Evolutionary conservation across 2,888 invertebrate species (phyloP).

Genomic region (Chromoteleia sp.): DNA sequence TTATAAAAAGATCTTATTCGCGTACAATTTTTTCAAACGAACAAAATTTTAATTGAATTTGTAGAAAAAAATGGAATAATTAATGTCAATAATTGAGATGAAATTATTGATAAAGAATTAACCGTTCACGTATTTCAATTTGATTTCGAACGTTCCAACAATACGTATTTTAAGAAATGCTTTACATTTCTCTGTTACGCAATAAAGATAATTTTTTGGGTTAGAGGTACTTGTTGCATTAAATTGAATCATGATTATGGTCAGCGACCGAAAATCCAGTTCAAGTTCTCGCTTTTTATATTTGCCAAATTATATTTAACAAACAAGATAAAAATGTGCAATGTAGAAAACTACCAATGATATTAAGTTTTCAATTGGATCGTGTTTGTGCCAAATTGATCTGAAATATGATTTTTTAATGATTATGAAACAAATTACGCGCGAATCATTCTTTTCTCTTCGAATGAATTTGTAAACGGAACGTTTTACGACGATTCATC

Average conservation of each 20-base stretch:
- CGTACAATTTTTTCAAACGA: too few species aligned
- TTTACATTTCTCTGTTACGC: background rate
- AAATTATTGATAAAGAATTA: too few species aligned
- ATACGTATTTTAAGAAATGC: too few species aligned
- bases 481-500: too few species aligned
- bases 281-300: background rate
- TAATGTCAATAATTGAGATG: too few species aligned
- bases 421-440: background rate
- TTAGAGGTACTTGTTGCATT: constrained; percentile 34
- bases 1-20: too few species aligned
- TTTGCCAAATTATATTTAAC: constrained; percentile 20
- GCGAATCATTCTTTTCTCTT: background rate
- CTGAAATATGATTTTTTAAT: background rate
- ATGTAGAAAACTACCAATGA: constrained; percentile 2
- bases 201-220: constrained; percentile 1
- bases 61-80: too few species aligned
- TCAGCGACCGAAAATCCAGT: constrained; percentile 22
- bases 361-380: constrained; percentile 11
- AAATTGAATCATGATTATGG: constrained; percentile 31
- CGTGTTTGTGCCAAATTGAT: background rate
- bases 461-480: too few species aligned
- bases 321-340: constrained; percentile 10
- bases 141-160: too few species aligned
- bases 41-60: too few species aligned
- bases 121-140: too few species aligned